Evolutionary conservation across 2,113 vertebrate genomes (phyloP).

Genomic region (Eidolon helvum): DNA sequence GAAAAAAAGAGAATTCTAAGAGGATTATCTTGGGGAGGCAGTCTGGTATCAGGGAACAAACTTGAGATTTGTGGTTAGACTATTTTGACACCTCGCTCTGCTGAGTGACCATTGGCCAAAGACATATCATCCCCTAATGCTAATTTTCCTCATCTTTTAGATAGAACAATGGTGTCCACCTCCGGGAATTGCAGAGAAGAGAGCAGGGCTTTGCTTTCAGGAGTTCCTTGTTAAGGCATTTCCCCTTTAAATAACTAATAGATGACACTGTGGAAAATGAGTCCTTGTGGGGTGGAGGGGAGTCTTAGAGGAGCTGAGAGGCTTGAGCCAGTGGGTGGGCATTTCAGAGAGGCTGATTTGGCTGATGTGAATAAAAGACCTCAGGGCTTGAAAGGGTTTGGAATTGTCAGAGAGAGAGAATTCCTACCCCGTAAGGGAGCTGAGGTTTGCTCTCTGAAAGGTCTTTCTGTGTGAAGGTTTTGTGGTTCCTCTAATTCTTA

Average conservation of each 20-base stretch:
- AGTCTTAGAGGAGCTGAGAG: not conserved
- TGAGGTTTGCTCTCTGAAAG: not conserved
- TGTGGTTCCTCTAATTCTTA: not conserved
- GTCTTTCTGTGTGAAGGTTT: not conserved
- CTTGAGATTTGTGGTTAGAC: rapidly evolving
- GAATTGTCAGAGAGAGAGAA: not conserved
- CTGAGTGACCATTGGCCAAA: not conserved
- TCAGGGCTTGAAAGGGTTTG: not conserved
- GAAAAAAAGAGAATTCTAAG: not conserved
- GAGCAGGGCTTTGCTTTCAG: not conserved
- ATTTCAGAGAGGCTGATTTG: not conserved
- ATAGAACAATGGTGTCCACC: not conserved
- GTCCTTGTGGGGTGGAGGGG: not conserved
- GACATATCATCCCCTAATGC: not conserved
- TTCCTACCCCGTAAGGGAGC: too few species aligned
- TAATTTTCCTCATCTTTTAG: not conserved
- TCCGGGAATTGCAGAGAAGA: not conserved
- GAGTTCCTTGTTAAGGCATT: not conserved
- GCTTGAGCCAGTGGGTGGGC: too few species aligned
- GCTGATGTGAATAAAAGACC: not conserved
- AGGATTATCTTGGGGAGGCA: not conserved
- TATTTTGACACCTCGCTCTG: not conserved
- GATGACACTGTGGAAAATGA: not conserved
- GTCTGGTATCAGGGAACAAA: not conserved
- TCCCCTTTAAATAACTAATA: not conserved